Evolutionary conservation across 2,888 invertebrate species (phyloP), one percentile per base, ranked within the genome.

Genomic region (Lycia hirtaria): DNA sequence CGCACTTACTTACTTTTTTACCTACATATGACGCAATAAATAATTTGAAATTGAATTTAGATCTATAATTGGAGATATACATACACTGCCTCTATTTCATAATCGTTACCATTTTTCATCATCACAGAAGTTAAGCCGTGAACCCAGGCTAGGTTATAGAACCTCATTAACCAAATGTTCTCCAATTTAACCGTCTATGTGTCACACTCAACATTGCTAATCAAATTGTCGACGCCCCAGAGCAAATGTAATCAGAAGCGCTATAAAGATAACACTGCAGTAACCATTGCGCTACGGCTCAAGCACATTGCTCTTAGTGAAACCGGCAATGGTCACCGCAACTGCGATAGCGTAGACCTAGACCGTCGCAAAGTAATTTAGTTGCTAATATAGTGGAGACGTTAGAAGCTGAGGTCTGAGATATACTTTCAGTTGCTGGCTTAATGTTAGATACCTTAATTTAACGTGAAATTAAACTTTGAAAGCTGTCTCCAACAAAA

Each of bases 181-280:
- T 56, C 60, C 24, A 32, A 17, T 19, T 35, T 35, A 12, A 38
- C 43, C 38, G 20, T 26, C 63, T 10, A 50, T 69, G 58, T 64
- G 22, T 64, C 63, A 43, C 55, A n/a, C 12, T 33, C 60, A 62
- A 65, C 59, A 62, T 43, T 67, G 66, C 74, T 80, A 80, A 81
- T 81, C 75, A 76, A 80, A 78, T 80, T 71, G 71, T 69, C 71
- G 68, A 65, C 53, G 61, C 60, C n/a, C n/a, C 60, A 60, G 67
- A 70, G 70, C 63, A 66, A 48, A 65, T 62, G 72, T 74, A 78
- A 79, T 78, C 75, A 79, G 67, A 57, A 59, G 49, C 43, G 66
- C 77, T 68, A 71, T 79, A 71, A 76, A 77, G 77, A 81, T 80
- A 80, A 72, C 70, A 32, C 57, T 58, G 65, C 71, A 64, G 69